A percentile compares a stretch with the other conserved stretches of the same genome.
phyloP scores from a whole-genome alignment of 2,888 invertebrate species.

The Cancer borealis region DNA sequence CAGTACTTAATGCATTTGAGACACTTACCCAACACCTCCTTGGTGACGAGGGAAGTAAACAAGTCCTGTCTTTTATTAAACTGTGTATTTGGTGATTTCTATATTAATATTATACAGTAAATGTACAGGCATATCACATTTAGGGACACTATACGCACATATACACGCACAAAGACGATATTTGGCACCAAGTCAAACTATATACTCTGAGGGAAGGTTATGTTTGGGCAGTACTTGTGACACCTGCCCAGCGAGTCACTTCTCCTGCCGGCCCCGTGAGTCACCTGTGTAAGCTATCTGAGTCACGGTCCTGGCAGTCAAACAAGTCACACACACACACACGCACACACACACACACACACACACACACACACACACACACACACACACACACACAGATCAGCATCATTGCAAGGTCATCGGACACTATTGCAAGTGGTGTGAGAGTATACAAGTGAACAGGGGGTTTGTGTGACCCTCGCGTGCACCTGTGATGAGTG shows the following conservation, averaged over 20 bases:
- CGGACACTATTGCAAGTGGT: neutral
- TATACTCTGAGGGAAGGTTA: neutral
- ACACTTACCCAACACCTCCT: constrained; percentile 38
- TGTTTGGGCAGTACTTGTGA: neutral
- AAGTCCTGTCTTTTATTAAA: constrained; percentile 61
- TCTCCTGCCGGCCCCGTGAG: neutral
- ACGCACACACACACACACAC: neutral
- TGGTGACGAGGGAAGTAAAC: neutral
- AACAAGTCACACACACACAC: neutral
- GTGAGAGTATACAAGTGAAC: neutral
- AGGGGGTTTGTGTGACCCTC: neutral
- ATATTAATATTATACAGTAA: constrained; percentile 58
- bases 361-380: constrained; percentile 16
- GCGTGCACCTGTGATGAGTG: neutral
- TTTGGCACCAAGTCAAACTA: constrained; percentile 59
- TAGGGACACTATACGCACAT: constrained; percentile 35
- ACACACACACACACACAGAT: neutral
- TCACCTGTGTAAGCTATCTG: neutral
- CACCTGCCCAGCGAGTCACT: neutral
- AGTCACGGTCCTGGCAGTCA: neutral
- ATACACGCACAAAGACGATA: constrained; percentile 41
- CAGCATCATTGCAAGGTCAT: neutral
- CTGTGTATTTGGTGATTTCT: constrained; percentile 55
- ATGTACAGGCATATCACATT: constrained; percentile 57
- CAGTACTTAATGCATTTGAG: neutral